A percentile compares a stretch with the other conserved stretches of the same genome.
Conservation (phyloP, 2,888 invertebrate species). For the Aleiodes testaceus region DNA sequence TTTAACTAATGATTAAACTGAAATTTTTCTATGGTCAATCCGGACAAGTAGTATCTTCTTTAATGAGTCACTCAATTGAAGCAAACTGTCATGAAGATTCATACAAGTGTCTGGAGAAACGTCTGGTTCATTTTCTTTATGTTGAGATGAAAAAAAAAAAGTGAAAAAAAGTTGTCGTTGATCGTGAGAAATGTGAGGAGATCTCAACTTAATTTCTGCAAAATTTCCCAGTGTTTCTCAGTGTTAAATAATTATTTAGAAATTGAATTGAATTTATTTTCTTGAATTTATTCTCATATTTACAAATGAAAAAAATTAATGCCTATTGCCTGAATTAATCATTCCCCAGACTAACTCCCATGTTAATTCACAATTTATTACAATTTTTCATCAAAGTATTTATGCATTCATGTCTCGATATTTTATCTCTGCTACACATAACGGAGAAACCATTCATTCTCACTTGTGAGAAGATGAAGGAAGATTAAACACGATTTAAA, state of each 20-base stretch:
- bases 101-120: constrained; percentile 20
- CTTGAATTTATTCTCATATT: neutral
- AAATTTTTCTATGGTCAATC: neutral
- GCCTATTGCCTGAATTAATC: constrained; percentile 1
- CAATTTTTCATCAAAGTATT: neutral
- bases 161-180: neutral
- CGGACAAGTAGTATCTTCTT: neutral
- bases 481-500: neutral
- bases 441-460: neutral
- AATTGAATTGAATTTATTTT: no score
- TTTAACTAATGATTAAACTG: neutral
- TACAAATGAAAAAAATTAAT: neutral
- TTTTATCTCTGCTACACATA: constrained; percentile 2
- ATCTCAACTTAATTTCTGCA: neutral
- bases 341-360: neutral
- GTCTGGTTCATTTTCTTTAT: constrained; percentile 9
- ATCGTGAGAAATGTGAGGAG: constrained; percentile 18
- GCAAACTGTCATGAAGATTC: constrained; percentile 13
- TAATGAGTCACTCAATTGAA: constrained; percentile 1
- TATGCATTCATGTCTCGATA: neutral
- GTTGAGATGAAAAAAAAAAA: neutral
- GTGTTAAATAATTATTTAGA: no score
- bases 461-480: neutral
- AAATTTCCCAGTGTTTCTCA: no score
- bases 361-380: constrained; percentile 18